Evolutionary conservation across 2,888 invertebrate genomes (phyloP).

Genomic region (Osmoderma eremita): DNA sequence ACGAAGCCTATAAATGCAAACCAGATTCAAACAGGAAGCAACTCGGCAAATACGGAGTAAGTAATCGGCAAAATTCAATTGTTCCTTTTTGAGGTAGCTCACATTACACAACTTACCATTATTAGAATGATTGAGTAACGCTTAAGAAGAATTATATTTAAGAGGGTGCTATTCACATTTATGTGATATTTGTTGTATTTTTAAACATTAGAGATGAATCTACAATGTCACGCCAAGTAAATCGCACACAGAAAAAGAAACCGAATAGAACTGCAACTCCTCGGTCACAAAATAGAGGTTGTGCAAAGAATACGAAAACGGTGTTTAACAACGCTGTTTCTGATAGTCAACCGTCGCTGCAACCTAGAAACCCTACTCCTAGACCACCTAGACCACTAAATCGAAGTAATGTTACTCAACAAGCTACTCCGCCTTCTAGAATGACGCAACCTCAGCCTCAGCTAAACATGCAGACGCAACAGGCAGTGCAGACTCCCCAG

Average conservation of each 20-base stretch:
- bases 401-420: constrained; percentile 13
- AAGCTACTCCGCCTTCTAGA: constrained; percentile 7
- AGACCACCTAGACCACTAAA: constrained; percentile 12
- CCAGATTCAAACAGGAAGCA: constrained; percentile 14
- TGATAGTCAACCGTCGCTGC: background rate
- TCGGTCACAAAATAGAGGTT: constrained; percentile 14
- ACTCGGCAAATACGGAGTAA: constrained; percentile 11
- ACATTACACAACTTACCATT: too few species aligned
- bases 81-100: too few species aligned
- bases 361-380: background rate
- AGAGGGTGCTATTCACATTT: too few species aligned
- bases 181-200: background rate
- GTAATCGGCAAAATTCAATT: constrained; percentile 2
- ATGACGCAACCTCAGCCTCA: constrained; percentile 25
- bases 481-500: constrained; percentile 40
- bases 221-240: background rate
- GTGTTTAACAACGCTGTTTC: background rate
- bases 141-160: too few species aligned
- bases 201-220: constrained; percentile 8
- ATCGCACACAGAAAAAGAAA: constrained; percentile 6
- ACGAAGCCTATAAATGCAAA: constrained; percentile 15
- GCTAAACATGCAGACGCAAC: constrained; percentile 23
- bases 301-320: constrained; percentile 8
- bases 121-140: too few species aligned
- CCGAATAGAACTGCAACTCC: constrained; percentile 16